phyloP scores from a whole-genome alignment of 2,888 invertebrate genomes.

The Drosophila buzzatii region DNA sequence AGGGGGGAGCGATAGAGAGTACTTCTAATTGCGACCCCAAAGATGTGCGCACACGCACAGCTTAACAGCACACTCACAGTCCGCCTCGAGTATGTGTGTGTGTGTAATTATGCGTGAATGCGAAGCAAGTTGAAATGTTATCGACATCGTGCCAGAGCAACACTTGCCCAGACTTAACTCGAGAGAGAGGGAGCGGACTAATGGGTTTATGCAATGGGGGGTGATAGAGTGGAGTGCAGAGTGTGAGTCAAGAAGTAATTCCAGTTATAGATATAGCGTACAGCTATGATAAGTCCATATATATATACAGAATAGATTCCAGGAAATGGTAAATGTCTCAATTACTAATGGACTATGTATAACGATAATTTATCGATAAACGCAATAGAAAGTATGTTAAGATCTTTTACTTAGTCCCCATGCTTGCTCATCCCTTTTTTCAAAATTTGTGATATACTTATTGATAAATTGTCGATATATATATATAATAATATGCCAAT shows the following conservation, averaged over 20 bases:
- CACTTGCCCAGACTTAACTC: conserved; percentile 36
- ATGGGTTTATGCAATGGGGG: not conserved
- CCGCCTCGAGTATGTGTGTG: not conserved
- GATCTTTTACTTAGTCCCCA: too few relatives aligned
- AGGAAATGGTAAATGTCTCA: not conserved
- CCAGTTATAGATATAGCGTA: not conserved
- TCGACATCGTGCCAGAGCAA: conserved; percentile 59
- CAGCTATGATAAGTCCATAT: not conserved
- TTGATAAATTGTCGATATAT: too few relatives aligned
- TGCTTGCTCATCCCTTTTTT: too few relatives aligned
- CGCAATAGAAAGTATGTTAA: not conserved
- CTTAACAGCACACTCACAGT: not conserved
- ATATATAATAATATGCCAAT: not conserved
- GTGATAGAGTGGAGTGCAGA: not conserved
- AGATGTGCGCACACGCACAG: conserved; percentile 66
- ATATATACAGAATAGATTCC: not conserved
- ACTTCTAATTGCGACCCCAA: conserved; percentile 61
- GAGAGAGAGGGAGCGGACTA: not conserved
- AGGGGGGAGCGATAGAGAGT: conserved; percentile 1
- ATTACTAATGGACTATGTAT: not conserved
- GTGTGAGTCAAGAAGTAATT: not conserved
- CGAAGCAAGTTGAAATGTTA: conserved; percentile 54
- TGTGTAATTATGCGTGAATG: conserved; percentile 69
- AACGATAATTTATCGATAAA: not conserved
- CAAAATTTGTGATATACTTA: too few relatives aligned